Evolutionary conservation across 1,140 invertebrate species (phyloP).

Genomic region (Musca domestica): DNA sequence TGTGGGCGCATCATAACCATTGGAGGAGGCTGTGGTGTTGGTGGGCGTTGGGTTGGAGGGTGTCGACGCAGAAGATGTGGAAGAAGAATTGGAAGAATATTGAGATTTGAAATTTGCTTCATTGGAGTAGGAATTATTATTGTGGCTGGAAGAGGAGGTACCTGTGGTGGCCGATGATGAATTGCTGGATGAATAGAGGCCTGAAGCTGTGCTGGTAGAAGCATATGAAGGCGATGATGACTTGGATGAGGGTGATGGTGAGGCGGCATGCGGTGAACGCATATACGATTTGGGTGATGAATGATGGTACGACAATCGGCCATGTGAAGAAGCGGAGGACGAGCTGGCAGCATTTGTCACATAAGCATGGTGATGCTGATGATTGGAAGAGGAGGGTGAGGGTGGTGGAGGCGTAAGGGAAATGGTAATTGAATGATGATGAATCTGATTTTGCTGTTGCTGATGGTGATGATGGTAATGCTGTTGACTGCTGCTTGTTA

Average conservation of each 20-base stretch:
- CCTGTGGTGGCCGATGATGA: conserved; percentile 30
- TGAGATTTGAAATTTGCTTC: not conserved
- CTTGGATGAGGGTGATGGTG: conserved; percentile 7
- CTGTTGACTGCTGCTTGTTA: conserved; percentile 11
- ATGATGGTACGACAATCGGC: too few species aligned
- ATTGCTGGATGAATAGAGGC: not conserved
- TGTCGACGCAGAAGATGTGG: not conserved
- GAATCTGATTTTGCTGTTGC: conserved; percentile 29
- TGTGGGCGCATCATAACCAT: conserved; percentile 34
- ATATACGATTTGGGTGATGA: conserved; percentile 2
- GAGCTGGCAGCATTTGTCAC: not conserved
- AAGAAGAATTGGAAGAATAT: not conserved
- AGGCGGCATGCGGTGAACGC: conserved; percentile 9
- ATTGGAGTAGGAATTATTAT: not conserved
- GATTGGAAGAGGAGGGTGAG: not conserved
- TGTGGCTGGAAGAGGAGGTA: conserved; percentile 3
- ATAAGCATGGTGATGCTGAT: conserved; percentile 22
- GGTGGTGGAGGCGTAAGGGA: not conserved
- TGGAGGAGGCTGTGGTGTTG: conserved; percentile 23
- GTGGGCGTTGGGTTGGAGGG: conserved; percentile 34
- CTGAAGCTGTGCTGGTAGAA: conserved; percentile 20
- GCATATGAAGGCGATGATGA: conserved; percentile 15
- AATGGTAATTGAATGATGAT: conserved; percentile 27
- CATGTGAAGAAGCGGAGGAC: conserved; percentile 8
- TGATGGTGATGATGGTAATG: not conserved